Evolutionary conservation across 2,113 vertebrate genomes (phyloP).

Genomic region (Indri indri): DNA sequence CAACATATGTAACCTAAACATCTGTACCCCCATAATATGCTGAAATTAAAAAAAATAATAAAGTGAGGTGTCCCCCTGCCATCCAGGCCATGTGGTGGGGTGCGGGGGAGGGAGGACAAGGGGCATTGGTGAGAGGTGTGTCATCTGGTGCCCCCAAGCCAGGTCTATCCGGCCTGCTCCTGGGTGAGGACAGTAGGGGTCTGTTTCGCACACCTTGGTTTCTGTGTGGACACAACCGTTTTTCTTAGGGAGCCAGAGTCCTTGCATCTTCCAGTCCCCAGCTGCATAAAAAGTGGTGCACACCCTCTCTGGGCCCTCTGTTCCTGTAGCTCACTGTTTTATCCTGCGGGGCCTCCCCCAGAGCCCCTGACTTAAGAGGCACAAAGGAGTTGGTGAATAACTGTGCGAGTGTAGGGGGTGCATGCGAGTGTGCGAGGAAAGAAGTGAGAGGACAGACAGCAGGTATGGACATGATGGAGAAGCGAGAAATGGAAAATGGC

Average conservation of each 20-base stretch:
- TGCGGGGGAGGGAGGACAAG: background rate
- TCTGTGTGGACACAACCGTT: background rate
- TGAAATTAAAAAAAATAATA: no score
- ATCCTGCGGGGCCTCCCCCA: background rate
- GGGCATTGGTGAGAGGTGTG: background rate
- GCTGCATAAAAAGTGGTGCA: background rate
- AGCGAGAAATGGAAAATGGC: background rate
- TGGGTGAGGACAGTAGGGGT: background rate
- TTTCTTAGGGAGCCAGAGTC: no score
- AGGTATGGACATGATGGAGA: accelerated
- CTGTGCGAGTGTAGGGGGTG: background rate
- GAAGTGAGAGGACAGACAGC: background rate
- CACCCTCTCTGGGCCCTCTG: background rate
- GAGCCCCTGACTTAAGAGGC: background rate
- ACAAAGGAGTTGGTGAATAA: background rate
- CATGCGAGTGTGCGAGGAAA: no score
- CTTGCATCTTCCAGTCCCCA: background rate
- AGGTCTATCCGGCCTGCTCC: background rate
- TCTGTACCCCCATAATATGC: no score
- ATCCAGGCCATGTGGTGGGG: background rate
- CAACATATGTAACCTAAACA: no score
- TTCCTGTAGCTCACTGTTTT: background rate
- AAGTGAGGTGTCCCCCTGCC: background rate
- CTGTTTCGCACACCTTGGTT: background rate
- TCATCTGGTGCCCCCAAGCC: background rate